Evolutionary conservation across 1,140 invertebrate species (phyloP).

Genomic region (Leptinotarsa texana): DNA sequence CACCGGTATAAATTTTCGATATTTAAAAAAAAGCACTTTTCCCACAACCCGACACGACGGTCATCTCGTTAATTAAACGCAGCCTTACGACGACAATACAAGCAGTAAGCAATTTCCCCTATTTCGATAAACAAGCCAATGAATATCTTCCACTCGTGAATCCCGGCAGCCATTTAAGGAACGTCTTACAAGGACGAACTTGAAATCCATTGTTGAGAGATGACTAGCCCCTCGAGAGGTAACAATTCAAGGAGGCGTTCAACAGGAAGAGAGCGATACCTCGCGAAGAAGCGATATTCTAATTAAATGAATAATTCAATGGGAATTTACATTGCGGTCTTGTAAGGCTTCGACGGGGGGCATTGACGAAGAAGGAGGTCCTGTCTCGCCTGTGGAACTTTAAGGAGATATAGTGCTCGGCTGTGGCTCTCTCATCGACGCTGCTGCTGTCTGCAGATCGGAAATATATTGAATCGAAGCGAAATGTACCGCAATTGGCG

Average conservation of each 20-base stretch:
- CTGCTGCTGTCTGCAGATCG: too few species aligned
- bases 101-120: not conserved
- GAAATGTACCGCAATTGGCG: too few species aligned
- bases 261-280: slow-evolving; percentile 26
- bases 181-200: slow-evolving; percentile 6
- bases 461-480: too few species aligned
- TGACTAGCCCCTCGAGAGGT: slow-evolving; percentile 30
- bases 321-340: slow-evolving; percentile 36
- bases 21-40: too few species aligned
- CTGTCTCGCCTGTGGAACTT: too few species aligned
- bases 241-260: slow-evolving; percentile 25
- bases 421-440: too few species aligned
- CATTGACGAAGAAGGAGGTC: not conserved
- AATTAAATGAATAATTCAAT: slow-evolving; percentile 41
- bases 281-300: slow-evolving; percentile 34
- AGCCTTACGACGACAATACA: not conserved
- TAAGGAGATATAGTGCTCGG: too few species aligned
- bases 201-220: slow-evolving; percentile 26
- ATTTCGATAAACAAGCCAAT: not conserved
- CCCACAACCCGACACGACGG: too few species aligned
- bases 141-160: not conserved
- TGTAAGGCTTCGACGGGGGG: slow-evolving; percentile 5
- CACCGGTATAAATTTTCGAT: too few species aligned
- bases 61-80: not conserved
- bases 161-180: not conserved